Conservation (phyloP, 2,113 vertebrate species). For the Elachura formosa region DNA sequence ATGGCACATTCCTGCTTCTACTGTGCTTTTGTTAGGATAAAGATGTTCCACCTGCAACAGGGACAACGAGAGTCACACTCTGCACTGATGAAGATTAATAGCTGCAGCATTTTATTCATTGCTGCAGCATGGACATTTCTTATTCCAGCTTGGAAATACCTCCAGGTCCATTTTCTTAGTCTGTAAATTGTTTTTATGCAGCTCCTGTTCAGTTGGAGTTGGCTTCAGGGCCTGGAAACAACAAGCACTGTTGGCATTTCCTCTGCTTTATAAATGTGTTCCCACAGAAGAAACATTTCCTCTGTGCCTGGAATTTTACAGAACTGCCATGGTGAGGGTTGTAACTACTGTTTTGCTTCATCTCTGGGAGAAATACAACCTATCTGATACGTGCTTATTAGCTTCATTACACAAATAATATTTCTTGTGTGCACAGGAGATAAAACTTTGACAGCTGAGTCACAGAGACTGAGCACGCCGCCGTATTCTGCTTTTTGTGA, state of each 20-base stretch:
- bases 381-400: background rate
- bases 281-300: background rate
- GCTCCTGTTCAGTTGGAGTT: background rate
- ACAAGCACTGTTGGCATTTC: background rate
- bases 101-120: background rate
- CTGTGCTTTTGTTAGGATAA: background rate
- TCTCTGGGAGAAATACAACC: background rate
- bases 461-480: background rate
- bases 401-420: background rate
- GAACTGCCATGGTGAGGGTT: background rate
- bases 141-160: background rate
- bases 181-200: background rate
- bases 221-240: background rate
- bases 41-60: background rate
- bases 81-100: background rate
- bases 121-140: background rate
- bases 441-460: conserved; percentile 12
- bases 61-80: background rate
- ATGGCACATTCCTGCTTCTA: background rate
- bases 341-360: background rate
- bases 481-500: background rate
- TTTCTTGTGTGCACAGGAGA: background rate
- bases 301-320: background rate
- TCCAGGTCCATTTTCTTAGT: background rate
- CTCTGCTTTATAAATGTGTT: background rate